Percentiles rank a stretch among this genome's conserved stretches.
phyloP scores from a whole-genome alignment of 2,113 vertebrate genomes.

The Melanotaenia duboulayi region DNA sequence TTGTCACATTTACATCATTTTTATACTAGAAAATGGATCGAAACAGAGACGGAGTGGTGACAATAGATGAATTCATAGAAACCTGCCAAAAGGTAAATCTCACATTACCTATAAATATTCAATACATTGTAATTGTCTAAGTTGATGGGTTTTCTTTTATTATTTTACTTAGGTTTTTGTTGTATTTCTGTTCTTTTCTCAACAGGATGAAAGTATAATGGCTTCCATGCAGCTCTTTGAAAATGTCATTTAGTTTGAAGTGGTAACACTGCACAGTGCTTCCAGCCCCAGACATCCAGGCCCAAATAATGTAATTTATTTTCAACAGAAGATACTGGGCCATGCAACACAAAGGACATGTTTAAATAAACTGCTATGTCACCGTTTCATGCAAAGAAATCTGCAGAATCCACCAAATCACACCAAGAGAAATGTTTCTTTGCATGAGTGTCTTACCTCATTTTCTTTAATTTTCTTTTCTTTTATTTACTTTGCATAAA shows the following conservation, averaged over 20 bases:
- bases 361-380: constrained; percentile 13
- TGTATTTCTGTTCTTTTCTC: constrained; percentile 37
- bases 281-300: constrained; percentile 22
- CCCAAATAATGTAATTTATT: constrained; percentile 18
- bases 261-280: constrained; percentile 13
- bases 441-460: constrained; percentile 48
- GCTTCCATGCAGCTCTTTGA: constrained; percentile 97
- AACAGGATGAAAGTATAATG: constrained; percentile 97
- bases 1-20: background rate
- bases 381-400: constrained; percentile 29
- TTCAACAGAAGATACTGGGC: constrained; percentile 12
- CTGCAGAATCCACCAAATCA: constrained; percentile 25
- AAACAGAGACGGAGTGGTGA: constrained; percentile 91
- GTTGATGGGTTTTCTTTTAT: background rate
- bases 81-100: constrained; percentile 91
- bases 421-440: constrained; percentile 13
- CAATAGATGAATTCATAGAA: constrained; percentile 95
- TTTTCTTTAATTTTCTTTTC: too few species aligned
- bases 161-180: background rate
- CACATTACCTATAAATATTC: background rate
- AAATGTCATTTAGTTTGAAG: constrained; percentile 86
- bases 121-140: background rate
- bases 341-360: constrained; percentile 26
- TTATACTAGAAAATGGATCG: constrained; percentile 85
- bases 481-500: constrained; percentile 32